Evolutionary conservation across 1,140 invertebrate genomes (phyloP), one percentile per base, ranked within the genome.

Genomic region (Musca domestica): DNA sequence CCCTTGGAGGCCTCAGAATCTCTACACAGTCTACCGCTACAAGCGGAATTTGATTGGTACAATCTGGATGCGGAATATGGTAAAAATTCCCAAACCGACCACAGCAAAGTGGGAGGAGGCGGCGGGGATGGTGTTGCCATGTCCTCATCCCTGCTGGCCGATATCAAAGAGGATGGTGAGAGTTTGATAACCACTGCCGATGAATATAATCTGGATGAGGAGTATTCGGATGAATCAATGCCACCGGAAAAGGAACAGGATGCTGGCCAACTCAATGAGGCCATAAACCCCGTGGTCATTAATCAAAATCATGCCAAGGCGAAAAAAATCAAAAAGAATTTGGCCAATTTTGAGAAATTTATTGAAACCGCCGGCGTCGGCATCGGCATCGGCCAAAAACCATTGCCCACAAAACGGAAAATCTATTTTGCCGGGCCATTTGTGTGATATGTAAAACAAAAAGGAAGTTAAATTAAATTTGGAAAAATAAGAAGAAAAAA

Each of bases 1-100:
- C 22, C 9, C 48, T 10, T 23, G 30, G 20, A 9, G 17, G 48
- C 49, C 7, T 6, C 67, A 69, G 5, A 66, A 73, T 47, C 20
- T 75, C 27, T 64, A 66, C 7, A 69, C 10, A 73, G 69, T 20
- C 66, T 79, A 22, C 76, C 78, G 0, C 67, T 81, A 7, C 77
- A 81, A 61, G 76, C 76, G 2, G 80, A 81, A 63, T 81, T 81
- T 27, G 80, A 81, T 69, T 81, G 78, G 80, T 81, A 81, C 66
- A 81, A 81, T 70, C 70, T 81, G 51, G 80, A 81, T 70, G 78
- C 70, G n/a, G 80, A 81, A 66, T 81, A 76, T 69, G 76, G 79
- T n/a, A 72, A 69, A 63, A 70, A 66, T 64, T 41, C 34, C 22
- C 69, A 67, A 46, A 51, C 71, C 12, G 69, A 70, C 27, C 5